Evolutionary conservation across 30 jellyfish, hydroid and myxozoan genomes (phyloP), one percentile per base, ranked within the genome.

Genomic region (Hydractinia symbiolongicarpus): DNA sequence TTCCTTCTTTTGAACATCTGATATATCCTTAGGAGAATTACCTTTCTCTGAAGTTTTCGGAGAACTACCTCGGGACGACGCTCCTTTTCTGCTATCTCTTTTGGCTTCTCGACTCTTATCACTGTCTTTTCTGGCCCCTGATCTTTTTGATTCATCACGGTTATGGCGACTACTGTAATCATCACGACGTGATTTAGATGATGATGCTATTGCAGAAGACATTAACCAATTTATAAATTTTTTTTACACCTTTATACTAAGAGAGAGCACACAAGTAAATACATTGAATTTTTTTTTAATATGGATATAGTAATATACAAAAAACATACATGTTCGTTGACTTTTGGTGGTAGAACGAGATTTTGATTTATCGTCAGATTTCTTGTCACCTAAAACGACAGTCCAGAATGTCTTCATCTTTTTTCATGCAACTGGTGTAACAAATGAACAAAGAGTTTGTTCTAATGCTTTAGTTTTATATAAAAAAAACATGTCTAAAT

Each of bases 161-260:
- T 21, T 79, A 55, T 79, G 85, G 14, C 72, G 55, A 53, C 56
- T 77, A 13, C 82, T 77, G 56, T 77, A 75, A 30, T 61, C 84
- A 68, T 83, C 84, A 49, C 87, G 84, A 17, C 61, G 11, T 15
- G 87, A 30, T 16, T 83, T 79, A n/a, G 85, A 77, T 17, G 85
- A 52, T 53, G 73, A 16, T 30, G 85, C 85, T 77, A 77, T 54
- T 15, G 51, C 5, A 77, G 20, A 64, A 64, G 19, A 8, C 19
- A 64, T 1, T 7, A 13, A 64, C 0, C 17, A 58, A 58, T 58
- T 13, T 11, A 58, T 58, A 16, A 58, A 58, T 58, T 58, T 11
- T 13, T 16, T 58, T 30, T 30, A 30, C 15, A 58, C 69, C 19
- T 58, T 13, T 13, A 64, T 7, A 0, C 9, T 64, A 71, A 70